Base-by-base conservation (phyloP, 2,113 vertebrate species). In the Varanus salvator region DNA sequence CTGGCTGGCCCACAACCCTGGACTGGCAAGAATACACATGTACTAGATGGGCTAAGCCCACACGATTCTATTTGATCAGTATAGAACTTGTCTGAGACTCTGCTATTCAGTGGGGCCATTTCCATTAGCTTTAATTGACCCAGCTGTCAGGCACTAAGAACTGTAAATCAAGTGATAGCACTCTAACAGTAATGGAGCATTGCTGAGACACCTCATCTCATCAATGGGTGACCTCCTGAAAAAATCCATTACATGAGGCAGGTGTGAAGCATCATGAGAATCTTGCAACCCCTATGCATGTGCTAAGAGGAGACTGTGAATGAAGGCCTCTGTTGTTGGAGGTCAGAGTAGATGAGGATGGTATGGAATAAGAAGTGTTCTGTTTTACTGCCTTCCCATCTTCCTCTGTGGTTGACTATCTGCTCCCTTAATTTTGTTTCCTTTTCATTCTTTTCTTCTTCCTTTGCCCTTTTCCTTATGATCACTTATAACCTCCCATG, bases 111-210 rank as follows among this genome's bases (percentile, higher is more conserved):
- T 38, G 25, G 34, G 52, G 14, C 25, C 38, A n/a, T n/a, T 38
- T 25, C 80, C 34, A 31, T 76, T 50, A 76, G 80, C 38, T 84
- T 83, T 89, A 84, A 75, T 75, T 72, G 80, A 34, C n/a, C 27
- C 14, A 38, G 44, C 80, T 75, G 69, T 57, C 68, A 50, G 66
- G 57, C 3, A 60, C 52, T 64, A 25, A 75, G 19, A 75, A 83
- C 9, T 50, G 71, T 64, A 34, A 83, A 60, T 74, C 64, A 64
- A 75, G 69, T 75, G 69, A 89, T 27, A 74, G 54, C 50, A 50
- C 38, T 75, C 25, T 83, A 60, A 52, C 54, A 75, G 54, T 52
- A 84, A 89, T 75, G 76, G 80, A 76, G 71, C 80, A 66, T 75
- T 75, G 34, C 71, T 8, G 44, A 31, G 34, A 66, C 71, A 84